These are phyloP conservation scores for Fulica atra DNA, from an alignment of 2,113 vertebrate species.

Conservation along the genomic window DNA sequence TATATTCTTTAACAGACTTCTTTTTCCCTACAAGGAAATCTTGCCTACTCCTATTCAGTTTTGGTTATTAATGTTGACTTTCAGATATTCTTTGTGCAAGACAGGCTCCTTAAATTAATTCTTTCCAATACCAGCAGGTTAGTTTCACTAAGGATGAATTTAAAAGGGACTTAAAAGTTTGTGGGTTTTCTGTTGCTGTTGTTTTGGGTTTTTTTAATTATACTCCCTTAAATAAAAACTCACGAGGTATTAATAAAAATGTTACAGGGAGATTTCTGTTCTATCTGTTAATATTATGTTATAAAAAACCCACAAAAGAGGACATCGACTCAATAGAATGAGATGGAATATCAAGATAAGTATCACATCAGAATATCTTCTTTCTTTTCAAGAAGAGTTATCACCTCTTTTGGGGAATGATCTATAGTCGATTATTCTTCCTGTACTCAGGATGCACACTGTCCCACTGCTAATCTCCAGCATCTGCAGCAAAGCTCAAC, in stretches of 20 bases:
- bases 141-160: conserved; percentile 12
- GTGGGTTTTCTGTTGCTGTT: not conserved
- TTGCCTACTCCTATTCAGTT: conserved; percentile 39
- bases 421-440: not conserved
- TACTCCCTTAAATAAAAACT: not conserved
- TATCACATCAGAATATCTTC: not conserved
- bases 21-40: conserved; percentile 1
- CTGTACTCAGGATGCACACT: not conserved
- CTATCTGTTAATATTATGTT: not conserved
- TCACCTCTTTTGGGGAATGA: not conserved
- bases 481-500: not conserved
- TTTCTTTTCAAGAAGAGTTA: not conserved
- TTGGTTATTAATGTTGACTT: conserved; percentile 36
- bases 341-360: not conserved
- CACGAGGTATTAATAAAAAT: not conserved
- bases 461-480: not conserved
- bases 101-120: conserved; percentile 24
- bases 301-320: not conserved
- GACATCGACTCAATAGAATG: not conserved
- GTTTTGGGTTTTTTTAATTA: not conserved
- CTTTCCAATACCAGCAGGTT: not conserved
- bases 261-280: not conserved
- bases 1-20: not conserved
- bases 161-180: not conserved
- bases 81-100: conserved; percentile 4